These are phyloP conservation scores for Arrhopalites spinosus DNA, from an alignment of 2,888 invertebrate species.

Conservation along the genomic window DNA sequence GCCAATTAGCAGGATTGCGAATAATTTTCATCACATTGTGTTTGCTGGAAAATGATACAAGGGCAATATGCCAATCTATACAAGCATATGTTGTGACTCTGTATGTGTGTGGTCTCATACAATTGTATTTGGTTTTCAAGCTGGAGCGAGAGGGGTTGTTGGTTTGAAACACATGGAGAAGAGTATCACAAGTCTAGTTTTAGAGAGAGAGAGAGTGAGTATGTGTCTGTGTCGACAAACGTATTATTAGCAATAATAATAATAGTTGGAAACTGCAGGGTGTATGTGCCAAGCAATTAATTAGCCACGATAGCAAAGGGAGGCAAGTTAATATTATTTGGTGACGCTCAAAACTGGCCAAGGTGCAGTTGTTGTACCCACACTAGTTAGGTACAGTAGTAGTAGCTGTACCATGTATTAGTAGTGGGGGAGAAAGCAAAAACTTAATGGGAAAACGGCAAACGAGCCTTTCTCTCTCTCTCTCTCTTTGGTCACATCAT, in stretches of 20 bases:
- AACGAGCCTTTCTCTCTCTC: constrained; percentile 43
- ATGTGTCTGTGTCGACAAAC: constrained; percentile 14
- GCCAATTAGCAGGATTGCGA: constrained; percentile 55
- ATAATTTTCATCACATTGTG: constrained; percentile 50
- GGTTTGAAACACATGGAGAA: not conserved
- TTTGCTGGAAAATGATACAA: constrained; percentile 56
- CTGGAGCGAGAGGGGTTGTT: not conserved
- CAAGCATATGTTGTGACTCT: not conserved
- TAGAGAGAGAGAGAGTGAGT: too few species aligned
- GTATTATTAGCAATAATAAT: constrained; percentile 55
- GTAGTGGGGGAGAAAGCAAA: not conserved
- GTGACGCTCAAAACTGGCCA: constrained; percentile 37
- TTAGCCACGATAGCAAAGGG: constrained; percentile 40
- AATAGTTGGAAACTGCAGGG: constrained; percentile 40
- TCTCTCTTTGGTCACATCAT: constrained; percentile 44
- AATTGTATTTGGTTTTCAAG: not conserved
- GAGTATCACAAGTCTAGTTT: not conserved
- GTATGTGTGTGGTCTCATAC: not conserved
- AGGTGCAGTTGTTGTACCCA: not conserved
- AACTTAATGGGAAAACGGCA: constrained; percentile 47
- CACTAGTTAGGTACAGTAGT: not conserved
- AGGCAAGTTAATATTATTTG: constrained; percentile 38
- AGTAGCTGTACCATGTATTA: not conserved
- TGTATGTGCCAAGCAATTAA: constrained; percentile 48
- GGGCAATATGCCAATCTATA: constrained; percentile 38